Conservation (phyloP, 2,888 invertebrate genomes). For the Drosophila putrida region DNA sequence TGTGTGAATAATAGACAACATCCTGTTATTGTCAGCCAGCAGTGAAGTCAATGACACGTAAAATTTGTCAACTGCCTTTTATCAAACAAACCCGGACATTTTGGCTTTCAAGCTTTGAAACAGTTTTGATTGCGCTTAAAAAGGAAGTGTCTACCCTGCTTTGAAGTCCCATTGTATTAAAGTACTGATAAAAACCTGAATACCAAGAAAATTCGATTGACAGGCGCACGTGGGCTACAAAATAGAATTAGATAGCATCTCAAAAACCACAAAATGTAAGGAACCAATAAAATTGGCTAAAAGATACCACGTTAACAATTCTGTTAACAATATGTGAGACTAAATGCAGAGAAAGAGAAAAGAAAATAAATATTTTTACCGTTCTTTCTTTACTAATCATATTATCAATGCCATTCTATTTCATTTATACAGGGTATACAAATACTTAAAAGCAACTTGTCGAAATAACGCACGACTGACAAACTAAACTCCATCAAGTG, state of each 20-base stretch:
- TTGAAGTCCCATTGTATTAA: slow-evolving; percentile 21
- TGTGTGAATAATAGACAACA: slow-evolving; percentile 56
- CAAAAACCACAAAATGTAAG: not conserved
- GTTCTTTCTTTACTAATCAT: too few relatives aligned
- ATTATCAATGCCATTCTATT: not conserved
- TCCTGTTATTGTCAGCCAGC: slow-evolving; percentile 60
- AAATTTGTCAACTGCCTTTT: slow-evolving; percentile 64
- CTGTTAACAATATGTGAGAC: too few relatives aligned
- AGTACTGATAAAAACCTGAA: not conserved
- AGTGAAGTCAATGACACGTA: slow-evolving; percentile 57
- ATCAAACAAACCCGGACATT: slow-evolving; percentile 1
- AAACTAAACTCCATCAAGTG: slow-evolving; percentile 30
- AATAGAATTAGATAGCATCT: slow-evolving; percentile 9
- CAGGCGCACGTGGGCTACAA: slow-evolving; percentile 18
- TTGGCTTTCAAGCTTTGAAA: slow-evolving; percentile 19
- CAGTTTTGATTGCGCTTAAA: slow-evolving; percentile 18
- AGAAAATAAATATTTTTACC: too few relatives aligned
- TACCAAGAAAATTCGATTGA: slow-evolving; percentile 22
- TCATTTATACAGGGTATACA: slow-evolving; percentile 10
- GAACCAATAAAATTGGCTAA: not conserved
- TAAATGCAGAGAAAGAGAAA: too few relatives aligned
- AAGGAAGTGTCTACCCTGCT: slow-evolving; percentile 8
- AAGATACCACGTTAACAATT: too few relatives aligned
- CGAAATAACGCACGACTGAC: slow-evolving; percentile 24
- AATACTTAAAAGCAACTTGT: not conserved